These are phyloP conservation scores for Psophia crepitans DNA, from an alignment of 2,113 vertebrate species.

Conservation along the genomic window DNA sequence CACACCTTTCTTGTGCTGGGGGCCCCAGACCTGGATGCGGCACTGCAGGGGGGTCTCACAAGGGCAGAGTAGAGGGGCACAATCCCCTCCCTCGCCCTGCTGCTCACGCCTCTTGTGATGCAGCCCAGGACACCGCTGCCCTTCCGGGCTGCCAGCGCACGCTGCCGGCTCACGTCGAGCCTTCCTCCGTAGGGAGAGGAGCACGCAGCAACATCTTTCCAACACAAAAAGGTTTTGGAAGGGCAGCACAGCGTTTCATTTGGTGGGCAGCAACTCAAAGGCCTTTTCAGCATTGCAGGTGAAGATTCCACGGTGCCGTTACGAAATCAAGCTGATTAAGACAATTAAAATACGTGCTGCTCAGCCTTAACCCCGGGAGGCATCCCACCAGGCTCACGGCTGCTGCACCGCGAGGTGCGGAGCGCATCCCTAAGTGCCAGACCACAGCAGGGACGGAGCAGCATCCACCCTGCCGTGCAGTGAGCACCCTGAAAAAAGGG, in stretches of 20 bases:
- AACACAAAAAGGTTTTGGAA: neutral
- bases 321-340: neutral
- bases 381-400: neutral
- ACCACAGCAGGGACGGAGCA: neutral
- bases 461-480: neutral
- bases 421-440: neutral
- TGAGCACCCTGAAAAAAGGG: neutral
- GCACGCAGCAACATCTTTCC: neutral
- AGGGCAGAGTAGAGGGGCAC: too few species aligned
- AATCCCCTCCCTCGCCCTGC: too few species aligned
- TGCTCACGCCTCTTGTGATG: too few species aligned
- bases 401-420: fast-evolving
- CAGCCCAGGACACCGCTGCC: too few species aligned
- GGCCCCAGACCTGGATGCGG: too few species aligned
- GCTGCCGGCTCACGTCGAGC: too few species aligned
- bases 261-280: neutral
- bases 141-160: too few species aligned
- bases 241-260: neutral
- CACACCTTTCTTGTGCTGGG: too few species aligned
- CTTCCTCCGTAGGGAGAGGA: too few species aligned
- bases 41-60: too few species aligned
- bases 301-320: neutral
- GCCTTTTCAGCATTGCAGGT: neutral
- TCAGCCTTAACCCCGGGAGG: neutral
- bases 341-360: neutral